These are phyloP conservation scores for Crotalus horridus DNA, from an alignment of 2,113 vertebrate genomes.

Conservation along the genomic window DNA sequence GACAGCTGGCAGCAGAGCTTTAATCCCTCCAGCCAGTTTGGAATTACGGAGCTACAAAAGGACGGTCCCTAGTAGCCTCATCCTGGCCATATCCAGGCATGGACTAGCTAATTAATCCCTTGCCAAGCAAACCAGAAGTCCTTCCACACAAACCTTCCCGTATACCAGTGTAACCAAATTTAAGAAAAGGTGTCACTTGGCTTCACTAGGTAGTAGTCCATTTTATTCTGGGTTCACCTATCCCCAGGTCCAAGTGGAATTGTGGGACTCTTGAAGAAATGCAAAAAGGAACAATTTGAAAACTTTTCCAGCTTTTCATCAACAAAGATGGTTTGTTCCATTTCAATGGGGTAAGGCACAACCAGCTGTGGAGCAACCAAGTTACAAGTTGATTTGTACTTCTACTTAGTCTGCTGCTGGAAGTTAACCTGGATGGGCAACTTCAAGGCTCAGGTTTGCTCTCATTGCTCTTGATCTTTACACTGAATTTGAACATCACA, in stretches of 20 bases:
- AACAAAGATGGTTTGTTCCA: neutral
- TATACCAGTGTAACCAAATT: neutral
- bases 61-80: neutral
- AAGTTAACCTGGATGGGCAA: neutral
- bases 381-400: neutral
- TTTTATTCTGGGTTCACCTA: neutral
- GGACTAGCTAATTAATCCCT: neutral
- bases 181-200: neutral
- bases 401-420: neutral
- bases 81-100: neutral
- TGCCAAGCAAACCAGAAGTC: neutral
- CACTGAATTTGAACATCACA: neutral
- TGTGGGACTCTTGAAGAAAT: neutral
- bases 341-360: neutral
- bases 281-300: neutral
- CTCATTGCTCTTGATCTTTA: neutral
- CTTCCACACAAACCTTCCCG: neutral
- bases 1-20: constrained; percentile 76
- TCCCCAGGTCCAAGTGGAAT: neutral
- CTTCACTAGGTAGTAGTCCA: neutral
- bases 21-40: constrained; percentile 63
- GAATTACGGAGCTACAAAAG: neutral
- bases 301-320: neutral
- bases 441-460: neutral
- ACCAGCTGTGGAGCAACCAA: neutral